These are phyloP conservation scores for Alca torda DNA, from an alignment of 2,797 vertebrate genomes.

Conservation along the genomic window DNA sequence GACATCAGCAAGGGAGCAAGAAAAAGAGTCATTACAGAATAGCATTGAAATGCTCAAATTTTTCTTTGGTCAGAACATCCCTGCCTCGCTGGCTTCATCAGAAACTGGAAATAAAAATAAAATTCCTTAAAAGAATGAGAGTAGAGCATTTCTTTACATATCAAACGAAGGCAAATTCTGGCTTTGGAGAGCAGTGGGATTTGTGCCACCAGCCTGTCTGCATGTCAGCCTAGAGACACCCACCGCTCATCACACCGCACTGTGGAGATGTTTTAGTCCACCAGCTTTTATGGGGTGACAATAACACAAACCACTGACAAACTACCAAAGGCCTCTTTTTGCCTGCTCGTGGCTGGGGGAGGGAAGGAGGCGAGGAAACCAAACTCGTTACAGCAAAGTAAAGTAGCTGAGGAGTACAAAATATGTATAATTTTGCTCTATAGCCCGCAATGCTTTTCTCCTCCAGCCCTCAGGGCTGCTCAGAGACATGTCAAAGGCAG, in stretches of 20 bases:
- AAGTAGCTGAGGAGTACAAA: not conserved
- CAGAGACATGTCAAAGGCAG: not conserved
- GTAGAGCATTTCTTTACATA: not conserved
- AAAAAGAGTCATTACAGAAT: constrained; percentile 3
- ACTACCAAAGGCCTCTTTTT: not conserved
- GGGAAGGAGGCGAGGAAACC: not conserved
- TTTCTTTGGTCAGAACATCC: not conserved
- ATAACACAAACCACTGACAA: constrained; percentile 57
- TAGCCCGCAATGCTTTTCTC: not conserved
- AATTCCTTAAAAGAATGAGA: constrained; percentile 4
- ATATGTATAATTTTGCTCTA: not conserved
- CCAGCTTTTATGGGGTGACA: constrained; percentile 60
- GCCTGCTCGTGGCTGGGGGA: not conserved
- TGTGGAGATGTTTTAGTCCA: not conserved
- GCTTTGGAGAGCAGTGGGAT: constrained; percentile 33
- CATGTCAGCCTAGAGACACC: constrained; percentile 41
- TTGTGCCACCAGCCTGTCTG: constrained; percentile 49
- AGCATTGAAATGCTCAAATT: not conserved
- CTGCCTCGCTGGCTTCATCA: not conserved
- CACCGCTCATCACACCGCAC: not conserved
- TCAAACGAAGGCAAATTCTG: not conserved
- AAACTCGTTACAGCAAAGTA: not conserved
- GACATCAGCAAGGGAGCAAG: constrained; percentile 14
- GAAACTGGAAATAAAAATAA: constrained; percentile 18
- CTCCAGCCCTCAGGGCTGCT: not conserved